Evolutionary conservation across 2,888 invertebrate species (phyloP).

Genomic region (Athalia rosae): DNA sequence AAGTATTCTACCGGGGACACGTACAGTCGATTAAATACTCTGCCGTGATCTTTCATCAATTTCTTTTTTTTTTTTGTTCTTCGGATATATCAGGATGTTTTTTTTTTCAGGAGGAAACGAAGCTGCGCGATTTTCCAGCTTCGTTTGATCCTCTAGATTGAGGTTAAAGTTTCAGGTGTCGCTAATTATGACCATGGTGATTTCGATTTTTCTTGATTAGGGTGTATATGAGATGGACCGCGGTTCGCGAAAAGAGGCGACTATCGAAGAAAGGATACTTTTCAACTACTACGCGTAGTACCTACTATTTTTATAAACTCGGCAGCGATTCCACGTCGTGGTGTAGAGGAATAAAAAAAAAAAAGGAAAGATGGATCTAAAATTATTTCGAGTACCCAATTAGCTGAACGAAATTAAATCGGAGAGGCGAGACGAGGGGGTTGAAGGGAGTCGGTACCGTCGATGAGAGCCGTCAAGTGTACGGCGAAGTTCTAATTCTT

Average conservation of each 20-base stretch:
- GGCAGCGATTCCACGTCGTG: not conserved
- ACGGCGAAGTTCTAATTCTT: conserved; percentile 16
- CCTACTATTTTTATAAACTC: not conserved
- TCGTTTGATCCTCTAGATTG: not conserved
- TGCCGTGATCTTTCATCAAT: not conserved
- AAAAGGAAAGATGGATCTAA: not conserved
- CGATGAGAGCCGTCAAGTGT: conserved; percentile 9
- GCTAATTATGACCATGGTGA: not conserved
- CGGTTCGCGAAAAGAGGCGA: not conserved
- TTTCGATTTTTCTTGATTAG: not conserved
- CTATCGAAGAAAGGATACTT: conserved; percentile 24
- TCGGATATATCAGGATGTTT: no score
- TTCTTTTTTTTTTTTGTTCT: not conserved
- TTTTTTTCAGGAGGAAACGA: not conserved
- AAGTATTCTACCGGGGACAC: no score
- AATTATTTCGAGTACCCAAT: conserved; percentile 38
- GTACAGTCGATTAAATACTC: conserved; percentile 4
- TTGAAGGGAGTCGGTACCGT: not conserved
- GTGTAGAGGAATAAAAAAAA: not conserved
- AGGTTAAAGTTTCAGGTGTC: not conserved
- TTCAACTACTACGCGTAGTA: not conserved
- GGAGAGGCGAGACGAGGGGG: not conserved
- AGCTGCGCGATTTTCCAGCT: conserved; percentile 6
- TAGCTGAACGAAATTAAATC: conserved; percentile 35
- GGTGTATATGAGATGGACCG: not conserved